Evolutionary conservation across 2,113 vertebrate species (phyloP).

Genomic region (Illadopsis cleaveri): DNA sequence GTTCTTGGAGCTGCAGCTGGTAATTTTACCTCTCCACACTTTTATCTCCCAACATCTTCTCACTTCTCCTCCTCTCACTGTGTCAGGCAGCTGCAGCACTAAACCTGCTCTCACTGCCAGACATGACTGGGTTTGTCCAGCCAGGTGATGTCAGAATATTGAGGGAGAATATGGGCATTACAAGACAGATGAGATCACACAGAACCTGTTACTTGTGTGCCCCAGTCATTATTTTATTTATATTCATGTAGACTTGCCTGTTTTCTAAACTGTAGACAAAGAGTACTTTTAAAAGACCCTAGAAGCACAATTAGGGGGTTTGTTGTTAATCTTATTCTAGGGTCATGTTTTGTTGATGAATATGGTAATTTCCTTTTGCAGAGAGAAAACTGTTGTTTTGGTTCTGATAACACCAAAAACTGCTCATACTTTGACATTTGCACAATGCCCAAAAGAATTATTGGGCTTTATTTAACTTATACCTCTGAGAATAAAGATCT

Average conservation of each 20-base stretch:
- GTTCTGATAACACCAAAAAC: background rate
- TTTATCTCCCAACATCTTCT: background rate
- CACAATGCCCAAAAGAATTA: background rate
- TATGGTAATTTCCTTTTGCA: conserved; percentile 32
- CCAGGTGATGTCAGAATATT: background rate
- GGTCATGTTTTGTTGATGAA: background rate
- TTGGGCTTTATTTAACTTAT: background rate
- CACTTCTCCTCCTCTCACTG: background rate
- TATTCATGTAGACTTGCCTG: background rate
- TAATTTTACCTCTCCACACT: background rate
- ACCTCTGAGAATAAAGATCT: background rate
- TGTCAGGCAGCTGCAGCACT: background rate
- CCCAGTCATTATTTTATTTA: background rate
- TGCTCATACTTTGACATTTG: background rate
- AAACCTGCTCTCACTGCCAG: background rate
- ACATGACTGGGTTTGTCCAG: background rate
- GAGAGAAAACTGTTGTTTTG: background rate
- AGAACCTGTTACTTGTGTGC: background rate
- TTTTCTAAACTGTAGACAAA: background rate
- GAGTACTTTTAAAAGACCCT: background rate
- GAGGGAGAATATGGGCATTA: background rate
- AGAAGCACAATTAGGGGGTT: background rate
- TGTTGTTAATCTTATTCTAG: background rate
- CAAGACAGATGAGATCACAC: background rate
- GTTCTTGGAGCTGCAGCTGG: background rate